These are phyloP conservation scores for Daboia siamensis DNA, from an alignment of 2,113 vertebrate genomes.

Conservation along the genomic window DNA sequence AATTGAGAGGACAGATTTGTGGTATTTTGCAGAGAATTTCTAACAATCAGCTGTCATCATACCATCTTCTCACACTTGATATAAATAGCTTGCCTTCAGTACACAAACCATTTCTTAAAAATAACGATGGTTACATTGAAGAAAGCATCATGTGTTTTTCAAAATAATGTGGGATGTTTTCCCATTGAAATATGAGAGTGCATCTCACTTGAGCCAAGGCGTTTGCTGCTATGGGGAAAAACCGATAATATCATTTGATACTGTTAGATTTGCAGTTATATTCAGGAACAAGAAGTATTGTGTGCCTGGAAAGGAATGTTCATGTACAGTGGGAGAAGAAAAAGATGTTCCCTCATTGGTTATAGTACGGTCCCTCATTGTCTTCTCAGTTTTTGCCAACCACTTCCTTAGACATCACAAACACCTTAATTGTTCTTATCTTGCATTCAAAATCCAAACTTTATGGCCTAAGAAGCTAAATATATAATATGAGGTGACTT, in stretches of 20 bases:
- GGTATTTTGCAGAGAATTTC: constrained; percentile 68
- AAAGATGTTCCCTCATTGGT: constrained; percentile 22
- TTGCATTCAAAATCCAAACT: neutral
- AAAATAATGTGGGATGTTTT: constrained; percentile 68
- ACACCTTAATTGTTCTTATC: neutral
- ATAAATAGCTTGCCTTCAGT: constrained; percentile 70
- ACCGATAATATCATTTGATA: constrained; percentile 57
- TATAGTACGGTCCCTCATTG: neutral
- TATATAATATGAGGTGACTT: constrained; percentile 30
- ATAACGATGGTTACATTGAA: constrained; percentile 57
- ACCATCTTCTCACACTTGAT: constrained; percentile 54
- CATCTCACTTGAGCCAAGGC: constrained; percentile 58
- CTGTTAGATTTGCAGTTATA: constrained; percentile 54
- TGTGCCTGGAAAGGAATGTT: constrained; percentile 43
- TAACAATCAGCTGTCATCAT: constrained; percentile 66
- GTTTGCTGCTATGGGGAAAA: constrained; percentile 68
- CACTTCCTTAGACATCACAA: neutral
- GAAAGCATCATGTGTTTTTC: constrained; percentile 71
- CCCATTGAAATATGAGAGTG: constrained; percentile 69
- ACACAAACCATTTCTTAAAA: constrained; percentile 59
- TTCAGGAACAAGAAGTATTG: constrained; percentile 43
- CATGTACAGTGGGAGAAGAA: constrained; percentile 17
- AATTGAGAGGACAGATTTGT: constrained; percentile 65
- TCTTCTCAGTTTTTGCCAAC: neutral
- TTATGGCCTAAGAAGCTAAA: neutral